phyloP scores from a whole-genome alignment of 2,888 invertebrate genomes.

The Noctua janthe region DNA sequence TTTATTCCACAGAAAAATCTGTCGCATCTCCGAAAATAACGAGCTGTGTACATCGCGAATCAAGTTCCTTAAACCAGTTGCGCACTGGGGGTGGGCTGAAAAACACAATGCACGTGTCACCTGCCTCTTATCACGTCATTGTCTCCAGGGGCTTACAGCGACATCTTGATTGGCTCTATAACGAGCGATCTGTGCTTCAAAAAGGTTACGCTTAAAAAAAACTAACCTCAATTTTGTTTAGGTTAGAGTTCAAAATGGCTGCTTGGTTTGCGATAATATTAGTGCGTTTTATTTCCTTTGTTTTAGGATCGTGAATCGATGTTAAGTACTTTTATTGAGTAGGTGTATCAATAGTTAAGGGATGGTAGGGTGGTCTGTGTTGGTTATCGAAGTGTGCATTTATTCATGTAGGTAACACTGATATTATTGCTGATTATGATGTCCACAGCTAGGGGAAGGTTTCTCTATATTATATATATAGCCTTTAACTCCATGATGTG shows the following conservation, averaged over 20 bases:
- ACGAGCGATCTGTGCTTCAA: conserved; percentile 56
- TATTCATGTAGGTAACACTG: neutral
- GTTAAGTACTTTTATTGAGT: conserved; percentile 55
- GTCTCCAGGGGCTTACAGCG: conserved; percentile 73
- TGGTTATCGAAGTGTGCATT: conserved; percentile 12
- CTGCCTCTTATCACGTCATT: conserved; percentile 81
- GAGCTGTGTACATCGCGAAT: conserved; percentile 71
- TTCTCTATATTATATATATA: too few relatives aligned
- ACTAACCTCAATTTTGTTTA: conserved; percentile 46
- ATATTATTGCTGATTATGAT: neutral
- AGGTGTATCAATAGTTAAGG: conserved; percentile 29
- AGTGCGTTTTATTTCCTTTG: conserved; percentile 56
- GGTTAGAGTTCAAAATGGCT: conserved; percentile 58
- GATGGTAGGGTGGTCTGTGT: conserved; percentile 41
- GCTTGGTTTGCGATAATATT: conserved; percentile 15
- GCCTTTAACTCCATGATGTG: too few relatives aligned
- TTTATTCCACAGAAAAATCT: conserved; percentile 26
- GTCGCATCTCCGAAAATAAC: conserved; percentile 70
- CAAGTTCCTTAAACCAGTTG: conserved; percentile 78
- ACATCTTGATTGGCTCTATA: conserved; percentile 72
- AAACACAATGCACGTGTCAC: conserved; percentile 85
- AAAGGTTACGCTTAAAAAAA: conserved; percentile 32
- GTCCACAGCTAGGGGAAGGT: neutral
- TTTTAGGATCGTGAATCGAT: conserved; percentile 61
- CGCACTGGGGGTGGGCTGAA: conserved; percentile 78